Base-by-base conservation (phyloP, 2,888 invertebrate species). In the Aspidiotus destructor region DNA sequence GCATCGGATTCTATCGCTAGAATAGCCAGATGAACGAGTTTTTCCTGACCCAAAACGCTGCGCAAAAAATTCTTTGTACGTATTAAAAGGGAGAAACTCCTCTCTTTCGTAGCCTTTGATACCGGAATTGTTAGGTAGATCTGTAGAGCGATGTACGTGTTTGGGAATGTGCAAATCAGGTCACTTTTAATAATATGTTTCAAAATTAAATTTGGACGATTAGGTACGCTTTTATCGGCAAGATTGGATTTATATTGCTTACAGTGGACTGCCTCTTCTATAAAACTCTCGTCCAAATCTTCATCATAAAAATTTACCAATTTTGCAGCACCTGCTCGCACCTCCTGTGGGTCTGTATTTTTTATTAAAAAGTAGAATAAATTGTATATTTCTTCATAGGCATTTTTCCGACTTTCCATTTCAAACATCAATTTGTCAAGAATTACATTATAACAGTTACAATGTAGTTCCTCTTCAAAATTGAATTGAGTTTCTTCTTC, bases 341-440 rank as follows among this genome's bases (percentile, higher is more conserved):
- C n/a, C n/a, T n/a, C n/a, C n/a, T n/a, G n/a, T n/a, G n/a, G n/a
- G n/a, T n/a, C 16, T 15, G 16, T 55, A 8, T 15, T n/a, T 7
- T 70, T 40, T 55, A 70, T 63, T 52, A 71, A 62, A 67, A 70
- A 72, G 44, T 68, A 70, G 62, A 72, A 72, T 41, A 53, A 60
- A 65, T 69, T 70, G 67, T 69, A 69, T 65, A 57, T 60, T 58
- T 16, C 52, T 44, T 62, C 69, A 8, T n/a, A 71, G 57, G 48
- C 41, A 65, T 55, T 69, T 70, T 55, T 70, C 71, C 65, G 40
- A 28, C 48, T 54, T 63, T n/a, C 28, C 48, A 63, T 15, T 63
- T 55, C 63, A n/a, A 54, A 10, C n/a, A 54, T 54, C 15, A 63
- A 54, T 63, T 63, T 63, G 41, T 63, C 65, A 15, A 65, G 40